Percentiles rank a stretch among this genome's conserved stretches.
These are phyloP conservation scores for Chalcosyrphus nemorum DNA, from an alignment of 2,888 invertebrate genomes.

Conservation along the genomic window DNA sequence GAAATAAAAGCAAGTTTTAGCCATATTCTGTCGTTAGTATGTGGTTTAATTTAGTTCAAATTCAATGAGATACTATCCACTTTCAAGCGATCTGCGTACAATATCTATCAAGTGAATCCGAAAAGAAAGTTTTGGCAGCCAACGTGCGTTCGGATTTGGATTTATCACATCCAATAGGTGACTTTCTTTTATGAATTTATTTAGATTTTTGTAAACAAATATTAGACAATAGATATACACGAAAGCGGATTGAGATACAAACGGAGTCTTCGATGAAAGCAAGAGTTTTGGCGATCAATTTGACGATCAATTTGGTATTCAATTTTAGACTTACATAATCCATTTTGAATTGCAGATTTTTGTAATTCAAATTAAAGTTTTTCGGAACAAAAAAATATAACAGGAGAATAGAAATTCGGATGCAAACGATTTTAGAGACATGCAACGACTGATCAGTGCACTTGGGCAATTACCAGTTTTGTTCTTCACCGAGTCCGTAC, in stretches of 20 bases:
- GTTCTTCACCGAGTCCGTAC: not conserved
- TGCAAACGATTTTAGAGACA: not conserved
- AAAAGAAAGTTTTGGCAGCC: conserved; percentile 43
- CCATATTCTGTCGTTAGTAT: no score
- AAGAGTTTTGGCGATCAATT: conserved; percentile 7
- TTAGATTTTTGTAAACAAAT: conserved; percentile 38
- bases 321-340: conserved; percentile 24
- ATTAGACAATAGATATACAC: conserved; percentile 13
- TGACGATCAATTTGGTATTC: not conserved
- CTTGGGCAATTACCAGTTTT: not conserved
- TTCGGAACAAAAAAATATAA: no score
- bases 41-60: no score
- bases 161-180: not conserved
- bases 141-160: conserved; percentile 2
- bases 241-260: not conserved
- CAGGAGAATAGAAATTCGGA: not conserved
- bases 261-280: conserved; percentile 13
- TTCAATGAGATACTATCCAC: not conserved
- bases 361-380: no score
- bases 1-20: not conserved
- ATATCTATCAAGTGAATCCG: not conserved
- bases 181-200: conserved; percentile 47
- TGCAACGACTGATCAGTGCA: not conserved
- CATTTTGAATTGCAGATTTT: not conserved
- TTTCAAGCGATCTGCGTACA: not conserved